Evolutionary conservation across 2,888 invertebrate genomes (phyloP), one percentile per base, ranked within the genome.

Genomic region (Pimpla rufipes): DNA sequence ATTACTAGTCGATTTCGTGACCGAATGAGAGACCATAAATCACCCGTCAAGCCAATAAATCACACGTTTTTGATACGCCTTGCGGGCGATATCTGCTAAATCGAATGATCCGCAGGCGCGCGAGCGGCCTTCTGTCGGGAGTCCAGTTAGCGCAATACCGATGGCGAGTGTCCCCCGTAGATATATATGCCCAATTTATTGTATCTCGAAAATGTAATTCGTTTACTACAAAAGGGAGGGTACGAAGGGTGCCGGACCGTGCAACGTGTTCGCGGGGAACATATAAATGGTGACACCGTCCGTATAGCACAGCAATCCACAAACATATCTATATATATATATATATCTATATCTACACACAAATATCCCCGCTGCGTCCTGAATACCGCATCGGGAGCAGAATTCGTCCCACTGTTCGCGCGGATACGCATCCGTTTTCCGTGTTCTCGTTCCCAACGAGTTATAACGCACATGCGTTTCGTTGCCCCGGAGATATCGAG

Each of bases 211-310:
- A 76, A 42, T 57, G 71, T 71, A 82, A 79, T 79, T 79, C 74
- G 74, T 67, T 67, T 29, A 45, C 71, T 10, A 23, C 45, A 40
- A 37, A 55, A 55, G 23, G 52, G 37, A 52, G 52, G 52, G 37
- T 16, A 67, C 66, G 40, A 45, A 40, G 50, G 74, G 37, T 47
- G 75, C 55, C 70, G 16, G 57, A 35, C 18, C 74, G 52, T 66
- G 66, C 8, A 47, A 80, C 71, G 57, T 23, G 75, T 78, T 40
- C 68, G 57, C 21, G 52, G 40, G 29, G 59, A 37, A 2, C 68
- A 16, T 74, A 82, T 78, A 82, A 82, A 78, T 62, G 50, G 68
- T 74, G 82, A 74, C 67, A 74, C 50, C 35, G 52, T 52, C 50
- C 73, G 45, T 45, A 42, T 35, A 45, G 35, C 35, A 70, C 37